Percentiles rank a stretch among this genome's conserved stretches.
phyloP scores from a whole-genome alignment of 2,113 vertebrate species.

The Tragelaphus strepsiceros region DNA sequence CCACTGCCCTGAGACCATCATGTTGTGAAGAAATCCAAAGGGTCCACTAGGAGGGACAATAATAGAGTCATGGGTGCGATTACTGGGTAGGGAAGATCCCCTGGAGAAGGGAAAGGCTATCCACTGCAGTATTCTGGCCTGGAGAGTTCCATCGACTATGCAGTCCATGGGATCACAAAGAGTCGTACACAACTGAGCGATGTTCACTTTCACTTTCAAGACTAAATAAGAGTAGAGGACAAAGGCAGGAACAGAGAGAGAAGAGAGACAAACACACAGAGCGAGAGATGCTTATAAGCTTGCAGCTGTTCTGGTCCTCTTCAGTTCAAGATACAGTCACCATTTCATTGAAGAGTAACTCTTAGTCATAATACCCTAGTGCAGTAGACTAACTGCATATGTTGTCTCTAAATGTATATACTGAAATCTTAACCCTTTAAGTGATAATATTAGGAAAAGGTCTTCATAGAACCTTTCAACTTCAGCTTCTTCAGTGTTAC shows the following conservation, averaged over 20 bases:
- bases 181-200: rapidly evolving
- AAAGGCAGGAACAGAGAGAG: not conserved
- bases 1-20: not conserved
- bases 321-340: not conserved
- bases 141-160: not conserved
- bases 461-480: too few relatives aligned
- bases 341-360: not conserved
- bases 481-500: too few relatives aligned
- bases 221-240: not conserved
- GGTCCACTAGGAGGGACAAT: not conserved
- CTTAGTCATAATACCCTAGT: too few relatives aligned
- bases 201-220: not conserved
- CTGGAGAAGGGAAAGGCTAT: not conserved
- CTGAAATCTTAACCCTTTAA: not conserved
- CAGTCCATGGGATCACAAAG: not conserved
- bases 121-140: not conserved
- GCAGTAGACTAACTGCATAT: not conserved
- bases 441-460: not conserved
- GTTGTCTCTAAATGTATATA: not conserved
- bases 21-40: not conserved
- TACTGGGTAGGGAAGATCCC: not conserved
- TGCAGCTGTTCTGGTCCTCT: not conserved
- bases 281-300: not conserved
- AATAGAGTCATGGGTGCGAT: not conserved
- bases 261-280: not conserved